Evolutionary conservation across 23 tunicate species (phyloP), one percentile per base, ranked within the genome.

Genomic region (Pegea sp.): DNA sequence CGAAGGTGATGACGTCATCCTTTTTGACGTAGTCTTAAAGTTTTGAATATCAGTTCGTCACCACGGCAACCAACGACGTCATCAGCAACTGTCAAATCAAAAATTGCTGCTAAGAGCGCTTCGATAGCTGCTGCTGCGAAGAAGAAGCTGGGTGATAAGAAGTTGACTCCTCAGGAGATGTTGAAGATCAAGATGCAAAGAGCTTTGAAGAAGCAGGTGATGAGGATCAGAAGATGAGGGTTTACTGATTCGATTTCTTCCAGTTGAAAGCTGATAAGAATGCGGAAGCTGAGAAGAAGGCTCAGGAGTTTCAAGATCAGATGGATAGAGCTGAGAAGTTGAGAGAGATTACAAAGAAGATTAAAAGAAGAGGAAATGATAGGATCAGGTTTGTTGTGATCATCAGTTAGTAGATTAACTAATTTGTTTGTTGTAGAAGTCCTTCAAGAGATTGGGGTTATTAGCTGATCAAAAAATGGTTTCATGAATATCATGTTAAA

Each of bases 181-280:
- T 66, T 84, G 1, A 84, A 84, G 48, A 57, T 84, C 16, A 84
- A 63, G 59, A 84, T 84, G 95, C 95, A 84, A 44, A 29, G 95
- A 53, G 95, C 95, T 51, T 43, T 84, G 28, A 84, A 84, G 58
- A 84, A 84, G 57, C 95, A 84, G 76, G 95, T 84, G 33, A 20
- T 38, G 23, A 18, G 13, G 46, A 16, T 38, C 16, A 8, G 11
- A 16, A 38, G 46, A 38, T 38, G 16, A 16, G 16, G 16, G 16
- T 38, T 38, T 38, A 38, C 16, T 8, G 16, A 38, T 8, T 38
- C 16, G 16, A 55, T 4, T 66, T 4, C 24, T 27, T 48, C 22
- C 27, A 79, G 92, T 60, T 79, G 25, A 79, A 79, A 65, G 92
- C 72, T 2, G 92, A 79, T 59, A 44, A 65, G 22, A 32, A 57